phyloP scores from a whole-genome alignment of 2,113 vertebrate genomes.

The Trichomycterus rosablanca region DNA sequence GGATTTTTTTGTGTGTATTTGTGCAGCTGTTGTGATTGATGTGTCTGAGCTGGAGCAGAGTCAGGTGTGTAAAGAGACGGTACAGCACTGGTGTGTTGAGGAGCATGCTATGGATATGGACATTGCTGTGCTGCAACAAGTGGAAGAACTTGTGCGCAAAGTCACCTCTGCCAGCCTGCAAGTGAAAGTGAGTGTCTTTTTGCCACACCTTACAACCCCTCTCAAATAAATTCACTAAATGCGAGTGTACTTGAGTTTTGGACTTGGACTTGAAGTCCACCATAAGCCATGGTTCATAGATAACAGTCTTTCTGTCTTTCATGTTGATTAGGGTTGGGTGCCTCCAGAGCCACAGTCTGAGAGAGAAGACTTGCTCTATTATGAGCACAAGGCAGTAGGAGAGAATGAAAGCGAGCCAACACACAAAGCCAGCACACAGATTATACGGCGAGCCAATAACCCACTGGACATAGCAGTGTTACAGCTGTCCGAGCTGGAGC shows the following conservation, averaged over 20 bases:
- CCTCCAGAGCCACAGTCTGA: constrained; percentile 80
- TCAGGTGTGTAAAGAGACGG: constrained; percentile 73
- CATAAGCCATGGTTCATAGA: too few species aligned
- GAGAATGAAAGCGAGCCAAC: constrained; percentile 62
- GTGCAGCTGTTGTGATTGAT: constrained; percentile 75
- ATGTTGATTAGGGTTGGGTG: constrained; percentile 77
- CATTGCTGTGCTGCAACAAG: constrained; percentile 81
- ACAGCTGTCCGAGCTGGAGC: constrained; percentile 86
- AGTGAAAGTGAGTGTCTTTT: constrained; percentile 75
- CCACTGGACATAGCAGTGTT: constrained; percentile 91
- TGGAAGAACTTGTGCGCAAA: constrained; percentile 88
- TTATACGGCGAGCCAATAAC: constrained; percentile 81
- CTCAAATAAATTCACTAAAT: too few species aligned
- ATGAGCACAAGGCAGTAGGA: constrained; percentile 80
- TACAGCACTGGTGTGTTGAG: constrained; percentile 89
- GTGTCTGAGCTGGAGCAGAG: constrained; percentile 75
- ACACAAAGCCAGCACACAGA: constrained; percentile 56
- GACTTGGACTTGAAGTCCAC: too few species aligned
- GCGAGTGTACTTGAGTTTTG: too few species aligned
- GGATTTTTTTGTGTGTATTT: neutral
- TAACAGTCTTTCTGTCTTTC: neutral
- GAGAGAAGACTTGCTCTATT: constrained; percentile 86
- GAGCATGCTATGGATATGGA: constrained; percentile 90
- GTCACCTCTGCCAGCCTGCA: constrained; percentile 87
- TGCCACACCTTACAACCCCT: neutral